These are phyloP conservation scores for Oreortyx pictus DNA, from an alignment of 2,797 vertebrate genomes.

Conservation along the genomic window DNA sequence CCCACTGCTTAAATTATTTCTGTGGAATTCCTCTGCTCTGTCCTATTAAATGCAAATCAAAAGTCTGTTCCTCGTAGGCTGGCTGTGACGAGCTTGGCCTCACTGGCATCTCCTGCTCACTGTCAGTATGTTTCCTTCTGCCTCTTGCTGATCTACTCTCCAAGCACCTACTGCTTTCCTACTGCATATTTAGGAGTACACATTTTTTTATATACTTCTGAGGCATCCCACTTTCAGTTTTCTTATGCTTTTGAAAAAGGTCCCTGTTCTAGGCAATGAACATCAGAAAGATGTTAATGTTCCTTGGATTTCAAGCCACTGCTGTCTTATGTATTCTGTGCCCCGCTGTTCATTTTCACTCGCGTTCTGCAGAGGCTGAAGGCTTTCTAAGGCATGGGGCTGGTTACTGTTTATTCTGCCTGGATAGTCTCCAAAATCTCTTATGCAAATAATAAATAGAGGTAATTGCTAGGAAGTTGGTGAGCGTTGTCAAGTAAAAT, in stretches of 20 bases:
- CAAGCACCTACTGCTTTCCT: not conserved
- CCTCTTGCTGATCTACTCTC: not conserved
- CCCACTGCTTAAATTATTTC: not conserved
- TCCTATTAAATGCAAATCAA: not conserved
- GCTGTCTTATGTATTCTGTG: not conserved
- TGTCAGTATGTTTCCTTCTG: not conserved
- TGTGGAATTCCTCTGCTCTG: not conserved
- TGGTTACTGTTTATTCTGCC: not conserved
- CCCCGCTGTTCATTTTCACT: not conserved
- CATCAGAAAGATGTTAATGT: not conserved
- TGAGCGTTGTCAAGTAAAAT: not conserved
- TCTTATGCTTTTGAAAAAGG: not conserved
- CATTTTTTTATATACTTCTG: not conserved
- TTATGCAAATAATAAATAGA: slow-evolving; percentile 43
- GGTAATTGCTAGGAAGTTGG: slow-evolving; percentile 36
- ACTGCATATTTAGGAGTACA: not conserved
- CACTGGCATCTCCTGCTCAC: accelerated
- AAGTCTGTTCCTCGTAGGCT: not conserved
- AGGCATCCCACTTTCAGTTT: not conserved
- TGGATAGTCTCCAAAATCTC: slow-evolving; percentile 52
- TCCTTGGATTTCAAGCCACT: not conserved
- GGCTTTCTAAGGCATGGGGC: slow-evolving; percentile 18
- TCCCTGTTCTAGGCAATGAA: not conserved
- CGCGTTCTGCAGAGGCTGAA: not conserved
- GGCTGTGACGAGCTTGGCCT: not conserved